Conservation (phyloP, 2,797 vertebrate genomes). For the Moxostoma hubbsi region DNA sequence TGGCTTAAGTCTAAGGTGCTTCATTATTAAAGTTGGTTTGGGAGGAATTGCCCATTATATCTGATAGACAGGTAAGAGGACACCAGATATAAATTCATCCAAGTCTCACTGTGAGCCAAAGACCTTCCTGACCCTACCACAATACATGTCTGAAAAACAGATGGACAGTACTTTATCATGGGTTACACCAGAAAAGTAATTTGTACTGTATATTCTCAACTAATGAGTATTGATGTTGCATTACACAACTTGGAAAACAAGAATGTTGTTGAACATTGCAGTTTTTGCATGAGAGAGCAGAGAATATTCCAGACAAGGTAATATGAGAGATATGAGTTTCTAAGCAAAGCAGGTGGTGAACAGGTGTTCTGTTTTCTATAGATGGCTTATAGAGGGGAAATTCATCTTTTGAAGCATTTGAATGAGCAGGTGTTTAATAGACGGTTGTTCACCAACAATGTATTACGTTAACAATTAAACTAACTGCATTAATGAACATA, state of each 20-base stretch:
- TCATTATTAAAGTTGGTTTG: slow-evolving; percentile 91
- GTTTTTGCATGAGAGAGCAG: not conserved
- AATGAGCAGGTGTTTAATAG: not conserved
- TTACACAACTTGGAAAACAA: not conserved
- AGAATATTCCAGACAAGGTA: slow-evolving; percentile 62
- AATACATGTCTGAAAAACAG: slow-evolving; percentile 12
- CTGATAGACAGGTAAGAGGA: slow-evolving; percentile 86
- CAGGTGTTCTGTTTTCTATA: slow-evolving; percentile 70
- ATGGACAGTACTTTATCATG: slow-evolving; percentile 40
- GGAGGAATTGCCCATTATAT: slow-evolving; percentile 76
- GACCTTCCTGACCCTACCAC: slow-evolving; percentile 9
- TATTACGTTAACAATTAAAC: not conserved
- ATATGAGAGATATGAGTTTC: slow-evolving; percentile 63
- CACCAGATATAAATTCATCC: slow-evolving; percentile 74
- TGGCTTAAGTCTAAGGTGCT: slow-evolving; percentile 74
- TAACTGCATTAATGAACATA: not conserved
- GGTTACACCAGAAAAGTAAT: not conserved
- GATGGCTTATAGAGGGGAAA: slow-evolving; percentile 11
- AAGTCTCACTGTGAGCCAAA: slow-evolving; percentile 47
- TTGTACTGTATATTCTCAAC: too few species aligned
- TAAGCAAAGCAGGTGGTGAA: slow-evolving; percentile 58
- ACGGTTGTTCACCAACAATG: not conserved
- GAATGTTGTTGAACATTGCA: not conserved
- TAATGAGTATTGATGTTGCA: not conserved
- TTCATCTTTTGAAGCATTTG: slow-evolving; percentile 7